Evolutionary conservation across 1,140 invertebrate genomes (phyloP), one percentile per base, ranked within the genome.

Genomic region (Eumaeus atala): DNA sequence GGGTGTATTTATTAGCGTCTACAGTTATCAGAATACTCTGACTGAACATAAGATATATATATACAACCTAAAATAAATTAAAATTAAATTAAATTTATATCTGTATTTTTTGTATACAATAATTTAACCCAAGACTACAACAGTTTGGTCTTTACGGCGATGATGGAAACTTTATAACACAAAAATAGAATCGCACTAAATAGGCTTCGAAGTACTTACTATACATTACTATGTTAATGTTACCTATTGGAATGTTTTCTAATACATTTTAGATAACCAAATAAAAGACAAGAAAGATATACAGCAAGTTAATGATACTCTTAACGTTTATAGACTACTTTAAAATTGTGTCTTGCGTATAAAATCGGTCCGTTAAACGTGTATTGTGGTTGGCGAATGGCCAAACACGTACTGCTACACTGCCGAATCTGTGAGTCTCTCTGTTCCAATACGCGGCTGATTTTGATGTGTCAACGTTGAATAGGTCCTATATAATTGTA

Each of bases 281-380:
- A 75, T 72, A 71, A 61, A 62, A 71, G 57, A 68, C 61, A 72
- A 70, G 63, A 58, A 61, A 48, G 51, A 64, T 55, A 58, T 64
- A 58, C 53, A 58, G 37, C 61, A 56, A 55, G 56, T 77, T 75
- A 74, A 74, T 74, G 67, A 75, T 72, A 77, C 67, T 70, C 71
- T 74, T 74, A 80, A 68, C 67, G 70, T 83, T 77, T 76, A 79
- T 79, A 74, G 69, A 77, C 67, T 74, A 76, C 70, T 84, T 81
- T 79, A 73, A 76, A 82, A 79, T 77, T 70, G 75, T 81, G 77
- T 80, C 68, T 74, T 78, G 76, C 71, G 69, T 76, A 80, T 78
- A 81, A 84, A 84, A 78, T 72, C 69, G 72, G 49, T 60, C 66
- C 64, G 72, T 79, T 81, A 84, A 84, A 75, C 73, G 70, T 73